A percentile compares a stretch with the other conserved stretches of the same genome.
Evolutionary conservation across 2,797 vertebrate species (phyloP).

Genomic region (Pangasius mekongensis): DNA sequence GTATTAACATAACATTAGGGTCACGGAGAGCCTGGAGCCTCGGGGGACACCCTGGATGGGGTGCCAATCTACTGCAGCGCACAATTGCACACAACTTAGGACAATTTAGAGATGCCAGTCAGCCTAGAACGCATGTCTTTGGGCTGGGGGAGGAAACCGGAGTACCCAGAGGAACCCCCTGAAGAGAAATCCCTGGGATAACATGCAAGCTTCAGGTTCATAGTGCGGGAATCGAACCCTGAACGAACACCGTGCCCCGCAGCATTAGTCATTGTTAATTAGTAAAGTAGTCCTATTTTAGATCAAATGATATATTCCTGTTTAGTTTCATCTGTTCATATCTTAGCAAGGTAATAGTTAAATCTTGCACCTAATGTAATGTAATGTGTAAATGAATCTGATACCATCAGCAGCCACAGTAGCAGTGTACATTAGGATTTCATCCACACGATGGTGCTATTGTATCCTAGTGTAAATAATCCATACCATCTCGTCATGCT

Average conservation of each 20-base stretch:
- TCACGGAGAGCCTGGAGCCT: background rate
- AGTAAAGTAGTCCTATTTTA: no score
- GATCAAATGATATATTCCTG: no score
- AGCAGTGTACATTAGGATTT: background rate
- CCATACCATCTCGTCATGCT: background rate
- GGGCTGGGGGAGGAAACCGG: background rate
- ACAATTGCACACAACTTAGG: no score
- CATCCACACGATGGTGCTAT: constrained; percentile 23
- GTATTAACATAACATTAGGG: background rate
- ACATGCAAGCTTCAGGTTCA: no score
- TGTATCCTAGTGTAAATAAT: background rate
- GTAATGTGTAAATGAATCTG: background rate
- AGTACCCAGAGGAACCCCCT: background rate
- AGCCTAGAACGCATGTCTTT: background rate
- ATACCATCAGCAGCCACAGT: background rate
- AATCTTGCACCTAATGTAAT: background rate
- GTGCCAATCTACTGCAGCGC: background rate
- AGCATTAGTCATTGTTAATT: no score
- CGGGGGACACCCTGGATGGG: background rate
- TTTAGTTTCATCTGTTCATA: background rate
- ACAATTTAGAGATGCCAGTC: no score
- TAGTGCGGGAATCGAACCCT: no score
- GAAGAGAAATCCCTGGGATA: no score
- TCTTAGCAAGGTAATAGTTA: background rate
- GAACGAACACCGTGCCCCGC: no score